Base-by-base conservation (phyloP, 2,113 vertebrate species). In the Sterrhoptilus dennistouni region DNA sequence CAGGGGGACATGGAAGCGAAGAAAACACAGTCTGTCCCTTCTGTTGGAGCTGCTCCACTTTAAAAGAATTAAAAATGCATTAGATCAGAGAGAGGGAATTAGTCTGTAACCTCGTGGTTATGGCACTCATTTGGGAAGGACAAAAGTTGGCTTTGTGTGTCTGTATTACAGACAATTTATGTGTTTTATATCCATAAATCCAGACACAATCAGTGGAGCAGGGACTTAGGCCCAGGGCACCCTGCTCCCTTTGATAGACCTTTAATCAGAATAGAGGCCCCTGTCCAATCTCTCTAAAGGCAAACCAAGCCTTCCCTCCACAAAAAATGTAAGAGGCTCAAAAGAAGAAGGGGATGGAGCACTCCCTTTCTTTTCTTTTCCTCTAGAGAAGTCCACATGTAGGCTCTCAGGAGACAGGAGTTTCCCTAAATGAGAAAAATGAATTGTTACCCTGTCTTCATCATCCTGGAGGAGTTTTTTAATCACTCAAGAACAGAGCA, bases 61-160 rank as follows among this genome's bases (percentile, higher is more conserved):
- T 84, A 45, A 64, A 95, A 89, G 72, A 97, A 96, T 97, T 97
- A 97, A 96, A 97, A 96, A 97, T 96, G 93, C 87, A 96, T 97
- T 97, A 96, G 96, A 76, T 89, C 74, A 76, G 87, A 95, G 86
- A 93, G 69, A 76, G 49, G 53, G 89, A 96, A 95, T 96, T 93
- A 89, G 40, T 82, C 76, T 82, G 49, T 91, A 95, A 95, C 76
- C 89, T 96, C 27, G 0, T 69, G 74, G 87, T 76, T 94, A 36
- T 60, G 83, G 44, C 64, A 71, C 33, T 92, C 33, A 12, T 53
- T 90, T 72, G 47, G n/a, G 53, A 89, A 91, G 88, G 77, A 91
- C 83, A 91, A 96, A 95, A 76, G 83, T 79, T 89, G 65, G 23
- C 80, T 94, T 95, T 94, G 57, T 95, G 28, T 75, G 72, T 31